These are phyloP conservation scores for Sarcoramphus papa DNA, from an alignment of 2,797 vertebrate species.

Conservation along the genomic window DNA sequence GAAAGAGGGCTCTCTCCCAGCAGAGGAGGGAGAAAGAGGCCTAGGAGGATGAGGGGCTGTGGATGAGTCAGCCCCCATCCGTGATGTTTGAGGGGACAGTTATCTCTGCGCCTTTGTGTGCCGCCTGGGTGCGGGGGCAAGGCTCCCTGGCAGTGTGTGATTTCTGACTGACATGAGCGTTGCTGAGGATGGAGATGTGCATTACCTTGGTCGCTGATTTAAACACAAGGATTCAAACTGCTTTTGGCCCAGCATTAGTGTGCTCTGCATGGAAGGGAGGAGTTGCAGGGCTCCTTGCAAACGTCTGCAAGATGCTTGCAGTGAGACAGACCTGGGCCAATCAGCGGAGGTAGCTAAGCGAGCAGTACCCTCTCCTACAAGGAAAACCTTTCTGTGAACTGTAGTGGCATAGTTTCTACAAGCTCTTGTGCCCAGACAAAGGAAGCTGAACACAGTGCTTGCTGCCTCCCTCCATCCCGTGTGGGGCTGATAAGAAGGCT, in stretches of 20 bases:
- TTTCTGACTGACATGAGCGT: fast-evolving
- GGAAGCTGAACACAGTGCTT: background rate
- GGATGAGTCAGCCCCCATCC: background rate
- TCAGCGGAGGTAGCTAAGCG: background rate
- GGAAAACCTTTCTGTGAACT: background rate
- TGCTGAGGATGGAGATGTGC: fast-evolving
- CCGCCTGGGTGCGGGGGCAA: fast-evolving
- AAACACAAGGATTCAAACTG: fast-evolving
- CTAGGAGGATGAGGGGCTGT: background rate
- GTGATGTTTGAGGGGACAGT: background rate
- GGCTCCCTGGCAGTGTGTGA: fast-evolving
- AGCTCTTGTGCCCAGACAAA: background rate
- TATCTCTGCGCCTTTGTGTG: background rate
- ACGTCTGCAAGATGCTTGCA: background rate
- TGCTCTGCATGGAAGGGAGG: background rate
- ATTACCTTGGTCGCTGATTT: fast-evolving
- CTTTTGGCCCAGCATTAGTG: background rate
- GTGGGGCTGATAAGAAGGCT: background rate
- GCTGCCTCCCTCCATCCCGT: background rate
- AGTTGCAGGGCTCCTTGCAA: background rate
- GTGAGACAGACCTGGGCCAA: background rate
- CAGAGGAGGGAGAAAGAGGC: background rate
- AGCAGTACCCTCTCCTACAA: background rate
- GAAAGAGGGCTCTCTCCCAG: no score
- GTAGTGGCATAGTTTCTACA: background rate